phyloP scores from a whole-genome alignment of 2,797 vertebrate species.

The Melanotaenia boesemani region DNA sequence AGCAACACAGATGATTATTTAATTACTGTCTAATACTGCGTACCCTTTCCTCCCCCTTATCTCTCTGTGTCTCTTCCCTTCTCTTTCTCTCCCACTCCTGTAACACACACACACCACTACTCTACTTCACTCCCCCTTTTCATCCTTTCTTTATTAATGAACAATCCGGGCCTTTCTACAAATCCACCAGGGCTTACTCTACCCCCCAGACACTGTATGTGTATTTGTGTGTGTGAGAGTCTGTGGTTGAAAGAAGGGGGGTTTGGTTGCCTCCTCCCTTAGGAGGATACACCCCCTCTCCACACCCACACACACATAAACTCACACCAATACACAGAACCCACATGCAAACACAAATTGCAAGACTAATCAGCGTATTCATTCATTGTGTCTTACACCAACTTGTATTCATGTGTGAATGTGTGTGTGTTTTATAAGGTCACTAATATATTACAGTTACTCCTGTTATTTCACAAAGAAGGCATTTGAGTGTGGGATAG shows the following conservation, averaged over 20 bases:
- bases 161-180: conserved; percentile 81
- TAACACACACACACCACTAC: conserved; percentile 22
- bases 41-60: conserved; percentile 24
- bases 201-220: conserved; percentile 60
- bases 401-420: background rate
- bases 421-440: background rate
- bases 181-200: conserved; percentile 78
- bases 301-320: conserved; percentile 10
- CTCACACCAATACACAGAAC: conserved; percentile 23
- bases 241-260: conserved; percentile 19
- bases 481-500: too few species aligned
- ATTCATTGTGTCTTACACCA: conserved; percentile 32
- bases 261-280: conserved; percentile 50
- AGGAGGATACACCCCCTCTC: conserved; percentile 15
- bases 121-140: conserved; percentile 64
- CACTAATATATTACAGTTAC: background rate
- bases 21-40: conserved; percentile 91
- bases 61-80: conserved; percentile 29
- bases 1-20: conserved; percentile 93
- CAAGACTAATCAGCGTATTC: conserved; percentile 58
- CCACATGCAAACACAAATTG: conserved; percentile 37
- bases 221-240: conserved; percentile 36
- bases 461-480: conserved; percentile 22
- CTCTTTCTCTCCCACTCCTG: conserved; percentile 34
- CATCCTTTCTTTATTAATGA: conserved; percentile 85